Conservation (phyloP, 2,797 vertebrate genomes). For the Enteromius thamalakanensis region DNA sequence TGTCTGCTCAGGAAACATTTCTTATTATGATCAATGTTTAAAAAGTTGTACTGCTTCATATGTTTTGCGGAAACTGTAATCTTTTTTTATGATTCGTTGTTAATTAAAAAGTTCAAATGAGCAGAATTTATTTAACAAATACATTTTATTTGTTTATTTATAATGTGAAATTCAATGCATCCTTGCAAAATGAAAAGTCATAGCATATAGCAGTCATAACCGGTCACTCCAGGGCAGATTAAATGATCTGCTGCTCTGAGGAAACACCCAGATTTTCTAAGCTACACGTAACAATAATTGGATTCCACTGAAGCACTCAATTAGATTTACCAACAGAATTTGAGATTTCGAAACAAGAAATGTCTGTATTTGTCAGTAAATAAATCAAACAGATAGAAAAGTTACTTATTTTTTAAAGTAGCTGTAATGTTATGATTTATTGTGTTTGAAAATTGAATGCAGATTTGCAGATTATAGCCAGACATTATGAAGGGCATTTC, state of each 20-base stretch:
- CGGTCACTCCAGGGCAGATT: neutral
- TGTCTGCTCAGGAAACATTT: neutral
- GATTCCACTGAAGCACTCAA: neutral
- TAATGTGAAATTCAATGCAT: neutral
- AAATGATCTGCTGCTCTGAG: neutral
- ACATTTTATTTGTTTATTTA: too few relatives aligned
- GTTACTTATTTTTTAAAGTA: neutral
- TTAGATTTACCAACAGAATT: neutral
- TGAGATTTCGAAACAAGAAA: neutral
- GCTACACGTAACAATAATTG: neutral
- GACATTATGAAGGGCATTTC: neutral
- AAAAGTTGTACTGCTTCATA: neutral
- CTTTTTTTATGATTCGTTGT: neutral
- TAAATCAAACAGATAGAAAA: neutral
- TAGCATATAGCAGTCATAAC: neutral
- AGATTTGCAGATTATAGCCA: neutral
- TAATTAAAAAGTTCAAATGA: neutral
- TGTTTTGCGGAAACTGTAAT: neutral
- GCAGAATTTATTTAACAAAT: neutral
- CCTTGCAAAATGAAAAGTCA: neutral
- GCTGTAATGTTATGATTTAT: neutral
- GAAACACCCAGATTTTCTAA: neutral
- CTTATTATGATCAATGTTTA: too few relatives aligned
- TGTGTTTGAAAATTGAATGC: neutral
- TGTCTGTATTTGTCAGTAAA: neutral